These are phyloP conservation scores for Rhineura floridana DNA, from an alignment of 2,113 vertebrate genomes.

Conservation along the genomic window DNA sequence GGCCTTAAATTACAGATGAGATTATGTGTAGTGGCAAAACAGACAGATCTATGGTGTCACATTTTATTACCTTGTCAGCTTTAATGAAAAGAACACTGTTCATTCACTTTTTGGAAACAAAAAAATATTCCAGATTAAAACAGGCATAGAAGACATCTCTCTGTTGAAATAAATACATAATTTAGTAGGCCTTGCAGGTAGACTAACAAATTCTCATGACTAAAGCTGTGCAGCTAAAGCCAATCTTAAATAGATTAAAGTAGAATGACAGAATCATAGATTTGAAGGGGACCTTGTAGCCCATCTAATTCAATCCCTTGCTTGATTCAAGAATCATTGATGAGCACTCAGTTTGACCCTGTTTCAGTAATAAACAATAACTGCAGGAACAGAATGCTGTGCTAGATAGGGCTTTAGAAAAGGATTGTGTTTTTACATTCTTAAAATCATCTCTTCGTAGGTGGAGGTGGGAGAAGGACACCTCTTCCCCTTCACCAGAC, in stretches of 20 bases:
- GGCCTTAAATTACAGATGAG: conserved; percentile 14
- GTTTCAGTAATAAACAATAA: neutral
- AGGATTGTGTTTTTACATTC: too few relatives aligned
- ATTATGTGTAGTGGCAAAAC: neutral
- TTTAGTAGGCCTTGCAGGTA: conserved; percentile 24
- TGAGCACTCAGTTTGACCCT: neutral
- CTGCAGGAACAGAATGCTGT: too few relatives aligned
- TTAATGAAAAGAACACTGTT: conserved; percentile 13
- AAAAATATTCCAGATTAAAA: neutral
- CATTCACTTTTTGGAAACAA: neutral
- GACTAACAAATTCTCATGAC: neutral
- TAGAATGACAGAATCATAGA: neutral
- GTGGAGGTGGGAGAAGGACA: neutral
- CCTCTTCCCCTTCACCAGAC: too few relatives aligned
- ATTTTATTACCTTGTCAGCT: conserved; percentile 11
- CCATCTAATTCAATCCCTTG: too few relatives aligned
- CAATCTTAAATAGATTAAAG: neutral
- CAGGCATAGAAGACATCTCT: fast-evolving
- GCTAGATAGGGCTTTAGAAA: too few relatives aligned
- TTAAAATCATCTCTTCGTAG: neutral
- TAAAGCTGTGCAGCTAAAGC: conserved; percentile 20
- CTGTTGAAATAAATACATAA: conserved; percentile 11
- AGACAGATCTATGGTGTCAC: neutral
- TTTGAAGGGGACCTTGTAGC: too few relatives aligned
- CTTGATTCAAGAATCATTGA: too few relatives aligned